Evolutionary conservation across 2,797 vertebrate genomes (phyloP).

Genomic region (Sarcoramphus papa): DNA sequence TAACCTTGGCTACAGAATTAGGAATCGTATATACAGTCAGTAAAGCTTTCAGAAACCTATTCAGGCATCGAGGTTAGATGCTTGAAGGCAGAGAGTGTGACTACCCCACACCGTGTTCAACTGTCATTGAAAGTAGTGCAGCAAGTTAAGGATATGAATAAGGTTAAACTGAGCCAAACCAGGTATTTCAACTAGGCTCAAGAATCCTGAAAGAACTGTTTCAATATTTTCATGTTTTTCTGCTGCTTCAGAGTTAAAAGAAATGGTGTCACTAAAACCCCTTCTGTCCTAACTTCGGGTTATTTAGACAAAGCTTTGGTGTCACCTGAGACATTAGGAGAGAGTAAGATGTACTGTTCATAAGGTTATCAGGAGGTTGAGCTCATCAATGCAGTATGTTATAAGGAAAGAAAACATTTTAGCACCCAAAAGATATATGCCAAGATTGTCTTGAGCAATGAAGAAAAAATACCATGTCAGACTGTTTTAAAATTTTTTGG

Average conservation of each 20-base stretch:
- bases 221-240: not conserved
- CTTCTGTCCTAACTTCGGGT: not conserved
- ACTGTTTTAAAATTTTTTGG: not conserved
- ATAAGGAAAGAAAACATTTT: not conserved
- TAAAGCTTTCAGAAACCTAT: not conserved
- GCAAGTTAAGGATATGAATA: not conserved
- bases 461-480: not conserved
- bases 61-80: not conserved
- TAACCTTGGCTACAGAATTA: not conserved
- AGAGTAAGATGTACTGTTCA: not conserved
- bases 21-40: not conserved
- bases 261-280: not conserved
- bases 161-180: not conserved
- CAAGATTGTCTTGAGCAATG: not conserved
- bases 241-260: not conserved
- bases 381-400: fast-evolving
- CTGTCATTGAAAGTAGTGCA: not conserved
- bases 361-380: not conserved
- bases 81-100: not conserved
- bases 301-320: not conserved
- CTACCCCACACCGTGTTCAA: not conserved
- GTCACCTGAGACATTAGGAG: not conserved
- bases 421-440: not conserved
- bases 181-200: not conserved
- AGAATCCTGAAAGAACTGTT: not conserved